Evolutionary conservation across 23 tunicate genomes (phyloP), one percentile per base, ranked within the genome.

Genomic region (Clavelina lepadiformis): DNA sequence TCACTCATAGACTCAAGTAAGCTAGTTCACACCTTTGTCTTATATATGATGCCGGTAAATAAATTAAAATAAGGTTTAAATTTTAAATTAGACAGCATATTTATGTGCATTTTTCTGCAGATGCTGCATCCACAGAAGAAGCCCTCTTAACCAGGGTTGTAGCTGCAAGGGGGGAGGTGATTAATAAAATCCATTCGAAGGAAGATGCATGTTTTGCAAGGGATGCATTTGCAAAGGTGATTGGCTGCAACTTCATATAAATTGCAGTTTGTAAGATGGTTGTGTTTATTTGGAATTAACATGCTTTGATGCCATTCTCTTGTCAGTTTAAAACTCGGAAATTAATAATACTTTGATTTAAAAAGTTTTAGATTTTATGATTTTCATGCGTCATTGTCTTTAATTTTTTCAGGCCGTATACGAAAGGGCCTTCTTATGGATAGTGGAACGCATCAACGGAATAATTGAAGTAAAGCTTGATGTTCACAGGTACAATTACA

Each of bases 161-260:
- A 5, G 91, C 98, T 28, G 98, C 86, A 21, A 58, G 98, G 23
- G 98, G 98, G 3, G 98, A 91, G 29, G 92, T 91, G 21, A 91
- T 91, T 19, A 58, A 81, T 2, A 78, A 72, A 47, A 24, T 51
- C 13, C 98, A 77, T 61, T 63, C 83, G 4, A 54, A 66, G 59
- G 82, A 77, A 41, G 92, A 83, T 45, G 71, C 93, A 13, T 49
- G 67, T 19, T 69, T 67, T 51, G 98, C 88, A 5, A 59, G 92
- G 33, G 92, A 91, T 65, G 98, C 92, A 15, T 91, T 91, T 65
- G 98, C 98, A 11, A 89, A 89, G 64, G 89, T 82, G 30, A 37
- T 41, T 41, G 49, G 49, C 11, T 8, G 49, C 11, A 41, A 41
- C 49, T 11, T 41, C 49, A 8, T 41, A 11, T 8, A 11, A 15